These are phyloP conservation scores for Macrosoma leucophasiata DNA, from an alignment of 2,888 invertebrate species.

Conservation along the genomic window DNA sequence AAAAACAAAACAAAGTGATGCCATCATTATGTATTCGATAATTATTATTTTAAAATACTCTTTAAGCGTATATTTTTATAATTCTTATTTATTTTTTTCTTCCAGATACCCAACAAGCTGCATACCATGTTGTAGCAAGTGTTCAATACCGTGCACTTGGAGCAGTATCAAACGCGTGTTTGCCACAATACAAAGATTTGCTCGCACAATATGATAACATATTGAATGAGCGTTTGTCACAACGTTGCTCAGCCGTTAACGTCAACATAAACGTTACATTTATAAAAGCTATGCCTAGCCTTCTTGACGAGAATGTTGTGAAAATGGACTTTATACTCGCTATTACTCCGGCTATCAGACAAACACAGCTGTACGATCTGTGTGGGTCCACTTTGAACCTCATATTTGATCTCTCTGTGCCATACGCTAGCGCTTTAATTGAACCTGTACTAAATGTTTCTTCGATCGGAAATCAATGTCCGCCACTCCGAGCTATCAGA, in stretches of 20 bases:
- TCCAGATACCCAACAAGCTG: constrained; percentile 93
- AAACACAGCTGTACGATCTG: constrained; percentile 94
- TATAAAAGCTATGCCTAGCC: constrained; percentile 85
- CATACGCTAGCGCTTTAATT: constrained; percentile 92
- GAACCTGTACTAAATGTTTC: constrained; percentile 92
- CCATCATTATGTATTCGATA: too few species aligned
- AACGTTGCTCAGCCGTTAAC: constrained; percentile 95
- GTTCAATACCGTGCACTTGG: constrained; percentile 93
- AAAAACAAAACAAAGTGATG: too few species aligned
- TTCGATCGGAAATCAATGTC: constrained; percentile 94
- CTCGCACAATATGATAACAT: constrained; percentile 86
- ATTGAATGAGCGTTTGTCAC: constrained; percentile 88
- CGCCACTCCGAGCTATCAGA: constrained; percentile 89
- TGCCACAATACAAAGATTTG: constrained; percentile 89
- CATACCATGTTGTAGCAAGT: constrained; percentile 91
- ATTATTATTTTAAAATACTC: neutral
- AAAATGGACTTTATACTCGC: constrained; percentile 93
- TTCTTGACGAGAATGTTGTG: constrained; percentile 90
- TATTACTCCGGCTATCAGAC: constrained; percentile 90
- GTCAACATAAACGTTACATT: constrained; percentile 96
- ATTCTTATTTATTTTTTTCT: constrained; percentile 26
- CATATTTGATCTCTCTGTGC: constrained; percentile 95
- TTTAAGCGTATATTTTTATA: neutral
- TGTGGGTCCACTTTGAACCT: constrained; percentile 95
- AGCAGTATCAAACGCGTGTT: constrained; percentile 88